Conservation (phyloP, 64 coral and sea anemone genomes). For the Montipora sp. region DNA sequence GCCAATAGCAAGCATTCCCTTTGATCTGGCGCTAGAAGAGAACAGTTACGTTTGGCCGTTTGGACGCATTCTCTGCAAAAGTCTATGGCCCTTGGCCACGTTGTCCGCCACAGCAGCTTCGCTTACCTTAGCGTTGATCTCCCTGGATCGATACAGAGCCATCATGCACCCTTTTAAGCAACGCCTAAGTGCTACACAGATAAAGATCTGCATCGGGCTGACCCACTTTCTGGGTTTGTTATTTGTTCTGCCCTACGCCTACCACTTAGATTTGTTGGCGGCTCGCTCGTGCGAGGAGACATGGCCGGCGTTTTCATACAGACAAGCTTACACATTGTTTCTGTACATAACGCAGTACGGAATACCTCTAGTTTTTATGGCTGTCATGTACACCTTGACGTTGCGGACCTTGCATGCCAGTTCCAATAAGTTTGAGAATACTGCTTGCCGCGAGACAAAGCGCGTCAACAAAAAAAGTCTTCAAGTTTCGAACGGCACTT, state of each 20-base stretch:
- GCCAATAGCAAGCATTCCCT: conserved; percentile 58
- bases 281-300: conserved; percentile 23
- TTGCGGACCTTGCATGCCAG: conserved; percentile 27
- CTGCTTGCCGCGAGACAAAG: neutral
- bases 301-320: conserved; percentile 41
- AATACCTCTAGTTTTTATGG: conserved; percentile 63
- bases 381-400: conserved; percentile 51
- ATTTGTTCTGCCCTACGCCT: conserved; percentile 25
- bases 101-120: conserved; percentile 42
- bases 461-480: neutral
- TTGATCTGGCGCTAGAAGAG: conserved; percentile 74
- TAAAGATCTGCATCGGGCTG: conserved; percentile 37
- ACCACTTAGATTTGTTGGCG: conserved; percentile 16
- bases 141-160: conserved; percentile 51
- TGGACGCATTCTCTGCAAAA: conserved; percentile 54
- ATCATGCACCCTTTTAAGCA: conserved; percentile 34
- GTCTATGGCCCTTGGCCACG: conserved; percentile 65
- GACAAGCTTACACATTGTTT: conserved; percentile 71
- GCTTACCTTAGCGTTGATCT: conserved; percentile 53
- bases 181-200: conserved; percentile 7
- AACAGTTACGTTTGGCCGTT: conserved; percentile 50
- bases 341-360: conserved; percentile 61
- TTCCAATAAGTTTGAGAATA: conserved; percentile 20
- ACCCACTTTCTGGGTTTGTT: conserved; percentile 33
- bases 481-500: neutral